Percentiles rank a stretch among this genome's conserved stretches.
These are phyloP conservation scores for Panorpa germanica DNA, from an alignment of 2,888 invertebrate species.

Conservation along the genomic window DNA sequence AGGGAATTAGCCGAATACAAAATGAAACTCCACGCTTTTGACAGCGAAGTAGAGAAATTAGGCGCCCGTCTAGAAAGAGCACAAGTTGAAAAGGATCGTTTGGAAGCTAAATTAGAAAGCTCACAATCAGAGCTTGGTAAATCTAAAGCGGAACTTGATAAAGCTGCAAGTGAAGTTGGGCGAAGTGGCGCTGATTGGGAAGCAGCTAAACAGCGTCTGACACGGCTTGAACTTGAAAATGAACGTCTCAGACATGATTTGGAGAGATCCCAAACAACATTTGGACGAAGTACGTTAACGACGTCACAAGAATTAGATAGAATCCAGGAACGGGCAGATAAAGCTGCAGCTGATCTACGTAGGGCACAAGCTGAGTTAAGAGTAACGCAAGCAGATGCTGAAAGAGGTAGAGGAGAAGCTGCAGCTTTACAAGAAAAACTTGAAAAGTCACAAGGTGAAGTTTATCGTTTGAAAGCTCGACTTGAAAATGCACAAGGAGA, in stretches of 20 bases:
- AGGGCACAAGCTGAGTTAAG: slow-evolving; percentile 78
- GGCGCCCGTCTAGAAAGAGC: slow-evolving; percentile 75
- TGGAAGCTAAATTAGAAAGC: slow-evolving; percentile 79
- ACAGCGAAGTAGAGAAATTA: slow-evolving; percentile 80
- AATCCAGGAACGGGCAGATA: slow-evolving; percentile 71
- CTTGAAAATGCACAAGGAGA: slow-evolving; percentile 90
- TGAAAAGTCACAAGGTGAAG: slow-evolving; percentile 88
- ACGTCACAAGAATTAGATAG: slow-evolving; percentile 70
- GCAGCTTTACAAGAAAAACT: slow-evolving; percentile 77
- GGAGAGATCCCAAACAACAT: slow-evolving; percentile 66
- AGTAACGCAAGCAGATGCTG: slow-evolving; percentile 82
- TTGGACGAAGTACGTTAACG: slow-evolving; percentile 62
- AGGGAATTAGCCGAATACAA: slow-evolving; percentile 88
- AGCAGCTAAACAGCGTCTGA: slow-evolving; percentile 62
- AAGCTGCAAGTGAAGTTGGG: slow-evolving; percentile 73
- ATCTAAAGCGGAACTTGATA: slow-evolving; percentile 85
- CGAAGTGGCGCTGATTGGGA: slow-evolving; percentile 82
- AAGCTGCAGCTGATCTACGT: slow-evolving; percentile 64
- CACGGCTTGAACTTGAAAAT: slow-evolving; percentile 75
- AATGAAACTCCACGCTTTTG: slow-evolving; percentile 78
- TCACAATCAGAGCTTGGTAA: slow-evolving; percentile 88
- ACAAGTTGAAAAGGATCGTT: slow-evolving; percentile 74
- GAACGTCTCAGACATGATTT: slow-evolving; percentile 73
- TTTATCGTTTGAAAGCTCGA: slow-evolving; percentile 82
- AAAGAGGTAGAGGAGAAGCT: slow-evolving; percentile 66